These are phyloP conservation scores for Microtus pennsylvanicus DNA, from an alignment of 2,113 vertebrate genomes.

Conservation along the genomic window DNA sequence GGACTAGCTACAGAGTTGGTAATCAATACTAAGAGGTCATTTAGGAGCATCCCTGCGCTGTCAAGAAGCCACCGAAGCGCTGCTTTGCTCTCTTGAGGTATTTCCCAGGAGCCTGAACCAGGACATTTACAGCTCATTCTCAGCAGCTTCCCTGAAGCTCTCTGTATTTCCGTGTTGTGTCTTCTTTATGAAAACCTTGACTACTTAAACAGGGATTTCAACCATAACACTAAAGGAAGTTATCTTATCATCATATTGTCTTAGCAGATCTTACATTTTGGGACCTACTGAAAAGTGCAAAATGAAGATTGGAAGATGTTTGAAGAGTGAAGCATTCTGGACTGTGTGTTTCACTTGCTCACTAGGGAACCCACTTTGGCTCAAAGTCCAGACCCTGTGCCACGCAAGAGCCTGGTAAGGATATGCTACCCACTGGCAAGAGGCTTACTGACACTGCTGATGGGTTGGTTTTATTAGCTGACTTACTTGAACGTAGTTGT, in stretches of 20 bases:
- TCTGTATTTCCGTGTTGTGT: not conserved
- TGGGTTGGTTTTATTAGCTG: constrained; percentile 67
- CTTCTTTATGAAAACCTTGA: not conserved
- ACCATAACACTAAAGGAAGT: not conserved
- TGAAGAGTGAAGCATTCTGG: not conserved
- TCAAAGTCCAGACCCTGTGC: not conserved
- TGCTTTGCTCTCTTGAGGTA: not conserved
- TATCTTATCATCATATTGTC: not conserved
- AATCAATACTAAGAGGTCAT: not conserved
- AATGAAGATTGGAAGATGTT: not conserved
- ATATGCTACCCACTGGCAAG: constrained; percentile 62
- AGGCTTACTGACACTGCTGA: constrained; percentile 21
- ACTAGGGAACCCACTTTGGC: not conserved
- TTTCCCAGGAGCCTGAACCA: not conserved
- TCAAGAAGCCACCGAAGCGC: not conserved
- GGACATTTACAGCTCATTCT: not conserved
- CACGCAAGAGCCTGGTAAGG: constrained; percentile 51
- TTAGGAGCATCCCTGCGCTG: not conserved
- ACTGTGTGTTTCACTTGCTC: not conserved
- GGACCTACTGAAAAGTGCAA: not conserved
- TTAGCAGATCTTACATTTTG: not conserved
- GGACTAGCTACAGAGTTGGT: not conserved
- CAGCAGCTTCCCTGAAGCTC: not conserved
- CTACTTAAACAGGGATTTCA: not conserved
- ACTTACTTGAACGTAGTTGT: constrained; percentile 95